These are phyloP conservation scores for Thymelicus lineola DNA, from an alignment of 2,888 invertebrate species.

Conservation along the genomic window DNA sequence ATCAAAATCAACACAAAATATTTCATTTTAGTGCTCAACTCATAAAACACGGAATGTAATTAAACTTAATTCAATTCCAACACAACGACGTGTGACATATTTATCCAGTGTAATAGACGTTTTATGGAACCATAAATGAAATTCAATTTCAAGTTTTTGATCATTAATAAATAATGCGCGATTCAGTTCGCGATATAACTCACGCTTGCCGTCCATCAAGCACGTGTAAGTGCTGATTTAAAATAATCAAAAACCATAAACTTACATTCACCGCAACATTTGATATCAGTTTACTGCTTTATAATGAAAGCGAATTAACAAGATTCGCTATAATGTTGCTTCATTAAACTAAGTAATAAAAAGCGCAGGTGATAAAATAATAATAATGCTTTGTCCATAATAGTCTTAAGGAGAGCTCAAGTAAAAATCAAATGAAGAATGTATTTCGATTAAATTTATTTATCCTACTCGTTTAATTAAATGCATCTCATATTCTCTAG, in stretches of 20 bases:
- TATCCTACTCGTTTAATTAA: conserved; percentile 7
- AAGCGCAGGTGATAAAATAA: conserved; percentile 9
- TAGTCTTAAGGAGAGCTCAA: background rate
- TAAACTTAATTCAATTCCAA: conserved; percentile 36
- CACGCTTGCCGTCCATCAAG: background rate
- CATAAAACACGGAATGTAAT: conserved; percentile 42
- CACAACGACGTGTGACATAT: conserved; percentile 37
- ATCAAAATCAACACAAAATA: conserved; percentile 47
- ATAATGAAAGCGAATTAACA: conserved; percentile 24
- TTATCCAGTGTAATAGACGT: conserved; percentile 36
- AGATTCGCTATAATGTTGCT: conserved; percentile 16
- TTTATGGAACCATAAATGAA: conserved; percentile 33
- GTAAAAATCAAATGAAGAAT: background rate
- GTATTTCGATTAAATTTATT: conserved; percentile 2
- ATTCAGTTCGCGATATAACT: conserved; percentile 15
- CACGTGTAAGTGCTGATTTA: conserved; percentile 19
- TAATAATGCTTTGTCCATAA: conserved; percentile 3
- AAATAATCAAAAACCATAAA: conserved; percentile 11
- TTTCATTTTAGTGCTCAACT: conserved; percentile 46
- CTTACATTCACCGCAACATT: conserved; percentile 15
- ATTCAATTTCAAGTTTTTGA: conserved; percentile 34
- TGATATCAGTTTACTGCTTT: conserved; percentile 19
- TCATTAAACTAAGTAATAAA: conserved; percentile 15
- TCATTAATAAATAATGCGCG: conserved; percentile 32
- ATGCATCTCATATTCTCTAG: conserved; percentile 17